Evolutionary conservation across 2,113 vertebrate species (phyloP), one percentile per base, ranked within the genome.

Genomic region (Tragelaphus imberbis): DNA sequence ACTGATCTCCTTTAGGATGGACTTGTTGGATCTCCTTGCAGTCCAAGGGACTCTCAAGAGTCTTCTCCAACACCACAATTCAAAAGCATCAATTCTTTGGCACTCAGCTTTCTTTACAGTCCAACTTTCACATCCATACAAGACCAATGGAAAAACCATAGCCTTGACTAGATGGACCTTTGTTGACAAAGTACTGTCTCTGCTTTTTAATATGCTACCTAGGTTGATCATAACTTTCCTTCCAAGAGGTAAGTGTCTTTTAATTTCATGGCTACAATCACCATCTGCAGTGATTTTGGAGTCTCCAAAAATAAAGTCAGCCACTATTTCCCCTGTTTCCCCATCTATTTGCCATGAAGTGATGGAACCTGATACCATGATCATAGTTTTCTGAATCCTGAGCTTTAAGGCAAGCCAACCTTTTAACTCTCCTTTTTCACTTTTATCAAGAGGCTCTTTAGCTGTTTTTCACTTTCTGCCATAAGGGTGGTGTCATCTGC

Each of bases 291-390:
- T 36, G n/a, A 71, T 36, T 71, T 71, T 36, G 33, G 65, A 36
- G 65, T 9, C 19, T 17, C 3, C 2, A 0, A 71, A 36, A 36
- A 36, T 11, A 36, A 71, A 36, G 33, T 71, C 65, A 11, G 17
- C 9, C n/a, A 71, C 17, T 36, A 8, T 68, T 68, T 68, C 33
- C 4, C 21, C 65, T 21, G 17, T 71, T 36, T 71, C n/a, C 65
- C n/a, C 65, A 71, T 71, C 65, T 36, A 71, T 71, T 71, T 36
- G 2, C 9, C 65, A 71, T 11, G 19, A 71, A 71, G 17, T 10
- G 19, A 71, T 36, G 65, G n/a, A 5, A 71, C 65, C 0, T 1
- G 4, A 36, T 36, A 9, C 17, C n/a, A 71, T 71, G n/a, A 71
- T 21, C 65, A 36, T 71, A 2, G 9, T 36, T 36, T 71, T 71